A percentile compares a stretch with the other conserved stretches of the same genome.
These are phyloP conservation scores for Tonatia bakeri DNA, from an alignment of 2,113 vertebrate genomes.

Conservation along the genomic window DNA sequence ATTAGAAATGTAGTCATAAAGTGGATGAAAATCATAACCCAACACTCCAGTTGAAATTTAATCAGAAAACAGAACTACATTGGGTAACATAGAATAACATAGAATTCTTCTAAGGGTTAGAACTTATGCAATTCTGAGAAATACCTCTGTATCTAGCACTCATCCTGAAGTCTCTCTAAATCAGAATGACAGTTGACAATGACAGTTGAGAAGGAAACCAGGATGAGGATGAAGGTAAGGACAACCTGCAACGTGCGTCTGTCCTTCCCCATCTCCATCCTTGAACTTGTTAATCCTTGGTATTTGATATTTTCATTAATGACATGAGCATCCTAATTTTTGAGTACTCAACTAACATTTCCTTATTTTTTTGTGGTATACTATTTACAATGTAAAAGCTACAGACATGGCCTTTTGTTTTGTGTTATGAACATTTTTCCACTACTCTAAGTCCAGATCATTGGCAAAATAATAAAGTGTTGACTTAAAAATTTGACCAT, in stretches of 20 bases:
- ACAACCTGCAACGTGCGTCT: not conserved
- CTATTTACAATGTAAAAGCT: not conserved
- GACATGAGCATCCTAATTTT: not conserved
- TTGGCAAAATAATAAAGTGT: not conserved
- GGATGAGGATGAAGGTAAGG: too few species aligned
- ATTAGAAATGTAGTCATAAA: too few species aligned
- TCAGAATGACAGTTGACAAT: too few species aligned
- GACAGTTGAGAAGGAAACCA: too few species aligned
- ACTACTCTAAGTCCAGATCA: not conserved
- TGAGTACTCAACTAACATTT: not conserved
- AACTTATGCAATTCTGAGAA: too few species aligned
- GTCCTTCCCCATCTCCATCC: not conserved
- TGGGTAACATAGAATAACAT: too few species aligned
- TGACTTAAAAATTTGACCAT: not conserved
- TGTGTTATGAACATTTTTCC: not conserved
- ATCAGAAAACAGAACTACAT: too few species aligned
- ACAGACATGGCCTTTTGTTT: not conserved
- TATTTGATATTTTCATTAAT: not conserved
- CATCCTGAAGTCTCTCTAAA: too few species aligned
- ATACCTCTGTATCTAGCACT: too few species aligned
- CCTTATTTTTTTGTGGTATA: not conserved
- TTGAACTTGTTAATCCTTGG: not conserved
- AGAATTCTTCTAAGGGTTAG: too few species aligned
- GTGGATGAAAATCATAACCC: too few species aligned
- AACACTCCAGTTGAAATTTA: too few species aligned